Conservation (phyloP, 2,797 vertebrate genomes). For the Trachurus trachurus region DNA sequence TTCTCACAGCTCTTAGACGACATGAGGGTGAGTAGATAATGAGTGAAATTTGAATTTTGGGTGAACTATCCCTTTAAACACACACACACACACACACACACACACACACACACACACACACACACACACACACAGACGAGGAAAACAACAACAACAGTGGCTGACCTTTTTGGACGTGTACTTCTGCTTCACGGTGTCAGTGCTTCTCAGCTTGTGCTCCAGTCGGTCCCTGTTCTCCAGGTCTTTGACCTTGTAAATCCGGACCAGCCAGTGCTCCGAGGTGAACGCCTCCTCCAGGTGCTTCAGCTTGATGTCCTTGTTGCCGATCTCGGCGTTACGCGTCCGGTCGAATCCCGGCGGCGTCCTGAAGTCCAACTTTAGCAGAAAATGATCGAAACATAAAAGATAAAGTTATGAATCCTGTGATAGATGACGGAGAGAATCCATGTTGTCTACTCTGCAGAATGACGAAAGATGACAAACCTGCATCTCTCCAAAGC, state of each 20-base stretch:
- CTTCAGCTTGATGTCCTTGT: constrained; percentile 99
- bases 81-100: too few species aligned
- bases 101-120: too few species aligned
- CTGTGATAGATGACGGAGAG: too few species aligned
- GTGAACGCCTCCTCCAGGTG: constrained; percentile 99
- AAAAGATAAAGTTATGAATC: too few species aligned
- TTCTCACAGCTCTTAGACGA: too few species aligned
- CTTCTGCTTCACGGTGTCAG: constrained; percentile 94
- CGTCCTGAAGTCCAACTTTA: constrained; percentile 91
- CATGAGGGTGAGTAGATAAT: too few species aligned
- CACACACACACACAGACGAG: too few species aligned
- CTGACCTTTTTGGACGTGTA: constrained; percentile 98
- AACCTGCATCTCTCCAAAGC: constrained; percentile 98
- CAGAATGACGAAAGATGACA: too few species aligned
- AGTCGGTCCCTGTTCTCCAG: constrained; percentile 95
- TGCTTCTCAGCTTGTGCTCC: constrained; percentile 92
- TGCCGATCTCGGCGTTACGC: constrained; percentile 98
- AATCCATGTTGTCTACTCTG: constrained; percentile 86
- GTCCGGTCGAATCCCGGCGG: constrained; percentile 98
- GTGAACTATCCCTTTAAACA: too few species aligned
- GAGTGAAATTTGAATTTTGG: too few species aligned
- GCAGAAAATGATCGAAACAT: too few species aligned
- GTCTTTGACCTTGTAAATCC: constrained; percentile 99
- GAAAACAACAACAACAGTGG: not conserved
- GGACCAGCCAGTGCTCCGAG: constrained; percentile 99